Conservation (phyloP, 2,888 invertebrate species). For the Ornithoptera alexandrae region DNA sequence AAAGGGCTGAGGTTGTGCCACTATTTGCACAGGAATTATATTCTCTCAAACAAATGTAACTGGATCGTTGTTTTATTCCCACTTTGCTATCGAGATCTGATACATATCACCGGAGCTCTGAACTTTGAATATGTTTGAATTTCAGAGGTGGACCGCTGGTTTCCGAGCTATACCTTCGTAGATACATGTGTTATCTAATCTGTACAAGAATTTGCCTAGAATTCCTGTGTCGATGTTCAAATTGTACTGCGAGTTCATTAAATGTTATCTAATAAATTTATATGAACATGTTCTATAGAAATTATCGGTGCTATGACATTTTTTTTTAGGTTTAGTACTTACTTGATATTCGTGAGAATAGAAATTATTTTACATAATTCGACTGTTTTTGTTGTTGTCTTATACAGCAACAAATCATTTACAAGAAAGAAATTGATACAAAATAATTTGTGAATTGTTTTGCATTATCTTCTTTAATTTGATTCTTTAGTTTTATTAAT, state of each 20-base stretch:
- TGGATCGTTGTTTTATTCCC: constrained; percentile 28
- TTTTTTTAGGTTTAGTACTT: too few species aligned
- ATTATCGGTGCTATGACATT: too few species aligned
- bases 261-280: background rate
- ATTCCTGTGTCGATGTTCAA: constrained; percentile 17
- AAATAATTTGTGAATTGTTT: too few species aligned
- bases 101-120: constrained; percentile 30
- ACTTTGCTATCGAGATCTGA: constrained; percentile 31
- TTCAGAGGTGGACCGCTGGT: constrained; percentile 26
- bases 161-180: constrained; percentile 15
- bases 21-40: constrained; percentile 24
- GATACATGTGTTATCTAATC: constrained; percentile 32
- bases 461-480: too few species aligned
- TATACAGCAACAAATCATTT: too few species aligned
- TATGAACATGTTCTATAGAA: background rate
- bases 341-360: too few species aligned
- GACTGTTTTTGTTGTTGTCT: too few species aligned
- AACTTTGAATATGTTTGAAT: constrained; percentile 35
- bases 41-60: constrained; percentile 31
- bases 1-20: constrained; percentile 8
- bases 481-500: too few species aligned
- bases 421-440: too few species aligned
- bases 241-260: constrained; percentile 13
- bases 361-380: too few species aligned
- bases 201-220: constrained; percentile 14